phyloP scores from a whole-genome alignment of 2,888 invertebrate species.

The Agrotis puta region DNA sequence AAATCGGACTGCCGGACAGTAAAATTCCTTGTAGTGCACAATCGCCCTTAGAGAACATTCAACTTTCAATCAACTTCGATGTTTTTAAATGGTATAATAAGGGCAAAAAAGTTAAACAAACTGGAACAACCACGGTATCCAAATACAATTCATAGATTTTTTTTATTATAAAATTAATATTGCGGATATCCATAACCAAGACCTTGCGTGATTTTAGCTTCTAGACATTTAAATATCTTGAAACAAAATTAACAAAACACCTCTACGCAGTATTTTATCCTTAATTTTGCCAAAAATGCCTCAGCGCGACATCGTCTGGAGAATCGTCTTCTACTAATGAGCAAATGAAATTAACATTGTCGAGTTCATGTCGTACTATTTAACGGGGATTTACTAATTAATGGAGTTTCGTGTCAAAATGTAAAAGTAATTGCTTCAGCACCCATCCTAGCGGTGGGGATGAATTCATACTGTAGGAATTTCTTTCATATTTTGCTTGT shows the following conservation, averaged over 20 bases:
- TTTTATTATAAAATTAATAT: background rate
- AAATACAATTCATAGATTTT: background rate
- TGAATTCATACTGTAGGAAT: background rate
- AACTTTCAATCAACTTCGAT: background rate
- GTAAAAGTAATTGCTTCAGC: background rate
- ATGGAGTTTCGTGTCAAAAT: conserved; percentile 4
- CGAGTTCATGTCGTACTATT: conserved; percentile 11
- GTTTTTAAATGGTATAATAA: background rate
- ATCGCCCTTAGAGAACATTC: too few relatives aligned
- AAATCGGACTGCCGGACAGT: too few relatives aligned
- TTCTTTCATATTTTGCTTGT: too few relatives aligned
- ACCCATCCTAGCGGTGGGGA: background rate
- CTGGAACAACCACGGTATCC: too few relatives aligned
- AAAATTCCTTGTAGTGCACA: too few relatives aligned
- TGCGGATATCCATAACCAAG: conserved; percentile 48
- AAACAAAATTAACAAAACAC: conserved; percentile 43
- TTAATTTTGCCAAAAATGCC: background rate
- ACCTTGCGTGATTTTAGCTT: conserved; percentile 30
- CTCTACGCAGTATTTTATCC: background rate
- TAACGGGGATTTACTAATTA: conserved; percentile 15
- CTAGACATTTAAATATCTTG: conserved; percentile 56
- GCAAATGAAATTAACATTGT: conserved; percentile 56
- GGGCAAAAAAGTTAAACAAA: background rate
- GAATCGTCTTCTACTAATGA: conserved; percentile 51
- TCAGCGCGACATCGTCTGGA: conserved; percentile 27